Evolutionary conservation across 2,888 invertebrate species (phyloP).

Genomic region (Sipha maydis): DNA sequence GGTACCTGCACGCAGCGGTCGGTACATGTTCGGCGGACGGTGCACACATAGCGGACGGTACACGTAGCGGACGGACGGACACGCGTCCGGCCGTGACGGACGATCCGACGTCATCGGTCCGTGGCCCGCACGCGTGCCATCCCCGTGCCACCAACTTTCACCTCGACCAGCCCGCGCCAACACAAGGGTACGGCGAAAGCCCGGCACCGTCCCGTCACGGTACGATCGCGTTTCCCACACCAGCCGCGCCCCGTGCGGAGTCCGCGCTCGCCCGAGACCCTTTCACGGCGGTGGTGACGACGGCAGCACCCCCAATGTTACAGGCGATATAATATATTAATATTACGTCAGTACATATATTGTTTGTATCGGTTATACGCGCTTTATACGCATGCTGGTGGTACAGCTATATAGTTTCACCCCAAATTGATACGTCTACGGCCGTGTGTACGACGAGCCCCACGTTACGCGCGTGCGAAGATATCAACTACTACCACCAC

Average conservation of each 20-base stretch:
- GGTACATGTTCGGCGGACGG: no score
- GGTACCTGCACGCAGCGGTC: neutral
- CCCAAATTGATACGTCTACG: constrained; percentile 25
- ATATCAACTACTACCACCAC: neutral
- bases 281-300: neutral
- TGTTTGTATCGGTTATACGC: neutral
- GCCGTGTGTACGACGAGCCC: neutral
- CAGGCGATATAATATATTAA: neutral
- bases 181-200: neutral
- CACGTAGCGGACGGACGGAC: constrained; percentile 8
- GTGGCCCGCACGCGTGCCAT: neutral
- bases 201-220: constrained; percentile 54
- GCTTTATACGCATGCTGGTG: neutral
- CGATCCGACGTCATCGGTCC: constrained; percentile 40
- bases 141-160: neutral
- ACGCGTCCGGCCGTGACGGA: constrained; percentile 54
- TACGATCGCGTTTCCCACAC: constrained; percentile 57
- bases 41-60: neutral
- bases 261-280: neutral
- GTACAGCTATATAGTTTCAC: neutral
- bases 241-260: neutral
- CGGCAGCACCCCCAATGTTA: neutral
- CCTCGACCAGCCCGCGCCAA: neutral
- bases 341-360: neutral
- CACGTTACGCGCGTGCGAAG: no score